Conservation (phyloP, 2,797 vertebrate species). For the Cheirogaleus major region DNA sequence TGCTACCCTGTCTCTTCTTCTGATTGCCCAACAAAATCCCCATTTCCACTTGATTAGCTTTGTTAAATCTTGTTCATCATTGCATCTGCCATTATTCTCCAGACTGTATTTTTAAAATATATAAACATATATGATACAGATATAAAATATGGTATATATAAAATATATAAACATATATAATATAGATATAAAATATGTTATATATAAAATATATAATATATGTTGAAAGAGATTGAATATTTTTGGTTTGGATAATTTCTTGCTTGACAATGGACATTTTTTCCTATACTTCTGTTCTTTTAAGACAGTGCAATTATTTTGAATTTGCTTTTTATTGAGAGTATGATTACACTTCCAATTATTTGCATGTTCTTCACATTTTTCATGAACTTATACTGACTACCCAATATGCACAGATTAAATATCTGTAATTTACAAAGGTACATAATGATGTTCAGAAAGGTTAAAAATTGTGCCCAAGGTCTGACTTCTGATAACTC, state of each 20-base stretch:
- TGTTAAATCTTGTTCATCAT: not conserved
- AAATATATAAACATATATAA: not conserved
- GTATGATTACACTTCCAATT: not conserved
- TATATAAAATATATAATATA: no score
- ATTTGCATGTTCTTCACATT: not conserved
- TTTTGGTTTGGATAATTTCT: not conserved
- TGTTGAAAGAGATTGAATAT: not conserved
- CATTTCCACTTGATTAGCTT: not conserved
- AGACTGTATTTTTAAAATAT: not conserved
- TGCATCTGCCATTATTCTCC: not conserved
- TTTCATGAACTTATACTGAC: not conserved
- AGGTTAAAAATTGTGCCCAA: not conserved
- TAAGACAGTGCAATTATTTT: not conserved
- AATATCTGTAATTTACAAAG: not conserved
- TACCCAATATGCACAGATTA: not conserved
- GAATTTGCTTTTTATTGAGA: not conserved
- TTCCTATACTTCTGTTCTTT: not conserved
- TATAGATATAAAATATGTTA: not conserved
- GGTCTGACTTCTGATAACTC: not conserved
- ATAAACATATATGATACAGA: not conserved
- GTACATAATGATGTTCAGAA: not conserved
- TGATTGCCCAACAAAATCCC: not conserved
- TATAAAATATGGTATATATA: not conserved
- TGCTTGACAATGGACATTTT: not conserved
- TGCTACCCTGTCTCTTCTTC: not conserved